Percentiles rank a stretch among this genome's conserved stretches.
These are phyloP conservation scores for Ovibos moschatus DNA, from an alignment of 2,113 vertebrate genomes.

Conservation along the genomic window DNA sequence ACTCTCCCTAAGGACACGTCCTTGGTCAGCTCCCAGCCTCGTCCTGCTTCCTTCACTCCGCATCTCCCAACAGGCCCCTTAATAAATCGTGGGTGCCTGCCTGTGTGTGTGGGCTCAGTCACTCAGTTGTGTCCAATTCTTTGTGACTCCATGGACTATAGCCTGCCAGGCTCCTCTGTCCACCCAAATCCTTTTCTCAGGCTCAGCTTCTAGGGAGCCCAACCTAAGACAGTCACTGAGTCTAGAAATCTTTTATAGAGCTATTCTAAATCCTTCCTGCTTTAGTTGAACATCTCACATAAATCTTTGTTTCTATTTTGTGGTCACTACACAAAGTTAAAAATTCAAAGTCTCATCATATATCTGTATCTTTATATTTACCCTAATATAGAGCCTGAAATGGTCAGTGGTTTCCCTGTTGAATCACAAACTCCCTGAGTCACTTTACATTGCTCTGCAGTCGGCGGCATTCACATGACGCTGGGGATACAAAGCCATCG, in stretches of 20 bases:
- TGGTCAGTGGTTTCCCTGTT: not conserved
- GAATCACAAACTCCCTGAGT: not conserved
- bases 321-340: not conserved
- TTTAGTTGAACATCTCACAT: not conserved
- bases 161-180: not conserved
- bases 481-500: not conserved
- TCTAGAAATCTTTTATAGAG: not conserved
- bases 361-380: not conserved
- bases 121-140: not conserved
- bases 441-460: not conserved
- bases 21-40: not conserved
- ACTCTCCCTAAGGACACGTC: not conserved
- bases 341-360: not conserved
- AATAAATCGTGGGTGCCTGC: fast-evolving
- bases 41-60: not conserved
- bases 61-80: not conserved
- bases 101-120: not conserved
- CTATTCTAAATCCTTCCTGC: not conserved
- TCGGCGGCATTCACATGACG: not conserved
- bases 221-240: not conserved
- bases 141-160: not conserved
- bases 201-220: not conserved
- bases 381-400: not conserved
- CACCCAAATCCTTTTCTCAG: not conserved
- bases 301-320: not conserved